Evolutionary conservation across 2,888 invertebrate genomes (phyloP), one percentile per base, ranked within the genome.

Genomic region (Drosophila prostipennis): DNA sequence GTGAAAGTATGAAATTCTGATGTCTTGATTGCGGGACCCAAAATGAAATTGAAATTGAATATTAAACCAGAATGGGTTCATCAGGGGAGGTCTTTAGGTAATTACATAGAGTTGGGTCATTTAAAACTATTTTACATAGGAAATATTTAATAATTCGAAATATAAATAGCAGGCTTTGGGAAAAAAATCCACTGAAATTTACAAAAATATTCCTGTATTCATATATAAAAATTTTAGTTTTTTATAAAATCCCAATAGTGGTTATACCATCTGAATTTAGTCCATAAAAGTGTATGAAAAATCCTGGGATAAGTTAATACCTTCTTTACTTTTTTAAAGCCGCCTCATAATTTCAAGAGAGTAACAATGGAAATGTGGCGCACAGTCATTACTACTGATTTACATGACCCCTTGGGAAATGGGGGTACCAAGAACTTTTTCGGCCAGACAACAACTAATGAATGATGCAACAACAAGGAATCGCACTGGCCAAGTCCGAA

Each of bases 381-480:
- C 40, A 53, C 39, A 54, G 32, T 58, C 40, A 58, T 54, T 58
- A 32, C 42, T 32, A 19, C 54, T 19, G 58, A 58, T 58, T 58
- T 58, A 54, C 58, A 58, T 58, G 58, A 42, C 23, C 32, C 13
- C 23, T 3, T 8, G 23, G 58, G 57, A 29, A 23, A 11, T 36
- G 32, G 32, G 32, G 23, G 34, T 32, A 13, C 58, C 40, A 58
- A 42, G 58, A 58, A 55, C 58, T 58, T 58, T 65, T 65, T 65
- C 39, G 52, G 14, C 65, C 65, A 64, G 65, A 65, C 65, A 67
- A 54, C 65, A 37, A 65, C 65, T 67, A 65, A 67, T 67, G 53
- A 67, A 67, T 67, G 64, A 67, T 67, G 65, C 65, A 67, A 42
- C 60, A 37, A 48, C 61, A 61, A 54, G 58, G 55, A 26, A 32